These are phyloP conservation scores for Eupithecia insigniata DNA, from an alignment of 2,888 invertebrate species.

Conservation along the genomic window DNA sequence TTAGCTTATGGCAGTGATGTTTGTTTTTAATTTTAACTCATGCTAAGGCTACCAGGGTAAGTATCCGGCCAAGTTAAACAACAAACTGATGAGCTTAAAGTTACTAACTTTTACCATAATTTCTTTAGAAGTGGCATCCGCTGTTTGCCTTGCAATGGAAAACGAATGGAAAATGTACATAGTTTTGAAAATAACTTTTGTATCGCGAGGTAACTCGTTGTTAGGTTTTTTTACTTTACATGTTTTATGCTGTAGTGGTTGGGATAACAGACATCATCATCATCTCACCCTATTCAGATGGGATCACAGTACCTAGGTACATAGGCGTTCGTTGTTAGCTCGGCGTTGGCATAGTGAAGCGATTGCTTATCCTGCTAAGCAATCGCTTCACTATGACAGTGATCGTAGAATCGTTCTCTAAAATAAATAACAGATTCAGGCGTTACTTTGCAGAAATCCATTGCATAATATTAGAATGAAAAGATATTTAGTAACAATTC, in stretches of 20 bases:
- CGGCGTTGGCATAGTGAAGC: too few species aligned
- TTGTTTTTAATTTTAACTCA: neutral
- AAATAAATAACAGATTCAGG: too few species aligned
- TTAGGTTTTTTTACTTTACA: neutral
- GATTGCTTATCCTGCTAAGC: too few species aligned
- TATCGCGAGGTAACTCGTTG: neutral
- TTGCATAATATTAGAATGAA: too few species aligned
- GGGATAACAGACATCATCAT: neutral
- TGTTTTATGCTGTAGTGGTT: neutral
- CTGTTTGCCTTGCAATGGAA: constrained; percentile 49
- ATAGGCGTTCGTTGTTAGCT: too few species aligned
- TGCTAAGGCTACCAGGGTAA: constrained; percentile 45
- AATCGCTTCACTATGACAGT: too few species aligned
- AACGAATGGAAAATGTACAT: constrained; percentile 25
- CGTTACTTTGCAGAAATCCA: too few species aligned
- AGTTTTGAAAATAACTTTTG: constrained; percentile 15
- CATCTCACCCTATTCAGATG: neutral
- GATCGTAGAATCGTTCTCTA: too few species aligned
- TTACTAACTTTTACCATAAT: constrained; percentile 72
- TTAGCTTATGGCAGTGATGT: neutral
- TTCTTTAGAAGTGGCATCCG: constrained; percentile 65
- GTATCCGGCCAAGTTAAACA: constrained; percentile 58
- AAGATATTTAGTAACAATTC: too few species aligned
- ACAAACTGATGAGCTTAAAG: constrained; percentile 69
- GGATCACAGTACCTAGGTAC: too few species aligned